Conservation (phyloP, 30 jellyfish, hydroid and myxozoan genomes). For the Aurelia sp. region DNA sequence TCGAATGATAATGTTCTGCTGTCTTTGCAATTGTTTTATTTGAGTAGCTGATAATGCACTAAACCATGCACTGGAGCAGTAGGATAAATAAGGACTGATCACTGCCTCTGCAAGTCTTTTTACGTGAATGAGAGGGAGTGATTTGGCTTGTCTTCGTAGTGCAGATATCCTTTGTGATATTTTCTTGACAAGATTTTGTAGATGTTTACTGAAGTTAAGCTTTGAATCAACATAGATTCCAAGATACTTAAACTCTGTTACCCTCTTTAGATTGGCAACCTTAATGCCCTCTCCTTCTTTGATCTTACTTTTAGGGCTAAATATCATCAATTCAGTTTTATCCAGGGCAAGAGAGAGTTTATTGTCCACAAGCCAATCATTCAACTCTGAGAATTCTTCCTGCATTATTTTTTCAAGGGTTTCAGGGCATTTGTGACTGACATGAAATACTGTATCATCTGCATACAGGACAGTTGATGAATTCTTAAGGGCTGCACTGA, state of each 20-base stretch:
- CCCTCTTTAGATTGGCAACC: slow-evolving; percentile 63
- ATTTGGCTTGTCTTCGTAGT: slow-evolving; percentile 60
- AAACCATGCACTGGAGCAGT: slow-evolving; percentile 70
- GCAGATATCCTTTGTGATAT: slow-evolving; percentile 60
- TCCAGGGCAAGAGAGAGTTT: slow-evolving; percentile 65
- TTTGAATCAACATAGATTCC: slow-evolving; percentile 29
- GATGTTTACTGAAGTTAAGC: slow-evolving; percentile 63
- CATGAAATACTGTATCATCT: slow-evolving; percentile 55
- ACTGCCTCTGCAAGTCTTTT: slow-evolving; percentile 73
- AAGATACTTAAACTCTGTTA: slow-evolving; percentile 55
- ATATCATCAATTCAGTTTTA: slow-evolving; percentile 49
- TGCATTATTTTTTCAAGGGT: slow-evolving; percentile 51
- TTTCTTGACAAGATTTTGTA: slow-evolving; percentile 47
- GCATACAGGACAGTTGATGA: slow-evolving; percentile 47
- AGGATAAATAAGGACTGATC: slow-evolving; percentile 56
- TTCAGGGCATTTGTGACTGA: slow-evolving; percentile 60
- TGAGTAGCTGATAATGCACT: slow-evolving; percentile 64
- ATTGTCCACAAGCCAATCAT: slow-evolving; percentile 55
- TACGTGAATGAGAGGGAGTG: slow-evolving; percentile 69
- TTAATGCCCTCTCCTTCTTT: slow-evolving; percentile 63
- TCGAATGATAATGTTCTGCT: slow-evolving; percentile 55
- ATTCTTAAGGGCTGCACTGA: slow-evolving; percentile 26
- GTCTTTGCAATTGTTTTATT: slow-evolving; percentile 59
- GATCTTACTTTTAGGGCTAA: slow-evolving; percentile 56
- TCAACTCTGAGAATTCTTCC: slow-evolving; percentile 45